A percentile compares a stretch with the other conserved stretches of the same genome.
These are phyloP conservation scores for Rhegmatorhina hoffmannsi DNA, from an alignment of 2,113 vertebrate species.

Conservation along the genomic window DNA sequence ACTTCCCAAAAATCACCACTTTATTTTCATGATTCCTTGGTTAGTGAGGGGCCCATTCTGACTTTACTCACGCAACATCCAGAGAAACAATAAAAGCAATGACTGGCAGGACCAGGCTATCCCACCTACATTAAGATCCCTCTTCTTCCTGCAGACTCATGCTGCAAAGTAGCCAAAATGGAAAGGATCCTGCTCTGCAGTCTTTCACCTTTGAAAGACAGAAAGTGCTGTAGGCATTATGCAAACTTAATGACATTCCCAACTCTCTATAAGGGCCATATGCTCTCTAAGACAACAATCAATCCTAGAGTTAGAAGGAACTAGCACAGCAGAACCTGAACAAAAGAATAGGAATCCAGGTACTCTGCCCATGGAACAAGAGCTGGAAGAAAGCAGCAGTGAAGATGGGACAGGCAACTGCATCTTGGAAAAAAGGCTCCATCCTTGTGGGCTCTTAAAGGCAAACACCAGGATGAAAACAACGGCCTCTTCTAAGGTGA, in stretches of 20 bases:
- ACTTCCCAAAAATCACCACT: background rate
- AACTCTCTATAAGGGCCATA: background rate
- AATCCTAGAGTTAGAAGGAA: background rate
- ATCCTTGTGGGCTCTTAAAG: background rate
- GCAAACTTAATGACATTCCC: background rate
- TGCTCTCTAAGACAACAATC: background rate
- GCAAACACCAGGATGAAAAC: background rate
- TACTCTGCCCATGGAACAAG: background rate
- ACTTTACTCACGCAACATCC: background rate
- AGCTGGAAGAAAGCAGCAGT: background rate
- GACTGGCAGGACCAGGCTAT: background rate
- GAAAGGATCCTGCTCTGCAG: background rate
- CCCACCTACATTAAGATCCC: background rate
- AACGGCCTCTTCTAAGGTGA: background rate
- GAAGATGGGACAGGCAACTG: background rate
- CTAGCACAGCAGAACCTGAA: background rate
- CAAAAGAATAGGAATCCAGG: fast-evolving
- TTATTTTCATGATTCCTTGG: background rate
- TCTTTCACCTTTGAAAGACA: background rate
- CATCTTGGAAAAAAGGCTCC: background rate
- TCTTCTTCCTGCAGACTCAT: background rate
- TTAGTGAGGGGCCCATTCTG: background rate
- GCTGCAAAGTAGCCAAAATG: background rate
- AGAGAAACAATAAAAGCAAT: background rate
- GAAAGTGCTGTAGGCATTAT: background rate